Percentiles rank a stretch among this genome's conserved stretches.
These are phyloP conservation scores for Volucella inanis DNA, from an alignment of 2,888 invertebrate genomes.

Conservation along the genomic window DNA sequence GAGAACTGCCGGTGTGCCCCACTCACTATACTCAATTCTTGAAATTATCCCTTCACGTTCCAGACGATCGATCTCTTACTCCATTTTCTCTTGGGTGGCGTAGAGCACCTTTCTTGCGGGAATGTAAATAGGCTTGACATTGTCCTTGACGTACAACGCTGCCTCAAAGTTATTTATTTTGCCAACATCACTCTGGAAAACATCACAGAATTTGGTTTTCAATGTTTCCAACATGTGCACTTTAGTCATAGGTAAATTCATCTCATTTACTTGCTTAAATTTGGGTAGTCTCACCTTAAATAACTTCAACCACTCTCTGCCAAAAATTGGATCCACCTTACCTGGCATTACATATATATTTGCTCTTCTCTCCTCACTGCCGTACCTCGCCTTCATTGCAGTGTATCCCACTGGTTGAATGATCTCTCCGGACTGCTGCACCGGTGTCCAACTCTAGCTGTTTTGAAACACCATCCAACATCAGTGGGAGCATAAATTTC, in stretches of 20 bases:
- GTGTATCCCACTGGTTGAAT: no score
- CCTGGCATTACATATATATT: no score
- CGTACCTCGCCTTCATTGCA: no score
- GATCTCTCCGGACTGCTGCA: no score
- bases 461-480: no score
- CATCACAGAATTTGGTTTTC: neutral
- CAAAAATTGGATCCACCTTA: no score
- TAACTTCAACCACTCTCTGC: slow-evolving; percentile 18
- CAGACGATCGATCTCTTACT: neutral
- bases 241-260: neutral
- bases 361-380: no score
- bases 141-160: slow-evolving; percentile 2
- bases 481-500: no score
- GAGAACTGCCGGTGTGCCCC: slow-evolving; percentile 7
- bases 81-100: neutral
- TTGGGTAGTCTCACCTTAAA: slow-evolving; percentile 9
- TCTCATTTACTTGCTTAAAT: neutral
- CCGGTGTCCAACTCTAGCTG: no score
- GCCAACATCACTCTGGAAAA: slow-evolving; percentile 10
- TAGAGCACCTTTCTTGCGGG: slow-evolving; percentile 1
- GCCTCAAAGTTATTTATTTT: no score
- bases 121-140: slow-evolving; percentile 7
- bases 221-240: neutral
- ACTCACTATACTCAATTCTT: slow-evolving; percentile 7
- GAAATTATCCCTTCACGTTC: neutral